Evolutionary conservation across 2,113 vertebrate genomes (phyloP).

Genomic region (Nyctibius bracteatus): DNA sequence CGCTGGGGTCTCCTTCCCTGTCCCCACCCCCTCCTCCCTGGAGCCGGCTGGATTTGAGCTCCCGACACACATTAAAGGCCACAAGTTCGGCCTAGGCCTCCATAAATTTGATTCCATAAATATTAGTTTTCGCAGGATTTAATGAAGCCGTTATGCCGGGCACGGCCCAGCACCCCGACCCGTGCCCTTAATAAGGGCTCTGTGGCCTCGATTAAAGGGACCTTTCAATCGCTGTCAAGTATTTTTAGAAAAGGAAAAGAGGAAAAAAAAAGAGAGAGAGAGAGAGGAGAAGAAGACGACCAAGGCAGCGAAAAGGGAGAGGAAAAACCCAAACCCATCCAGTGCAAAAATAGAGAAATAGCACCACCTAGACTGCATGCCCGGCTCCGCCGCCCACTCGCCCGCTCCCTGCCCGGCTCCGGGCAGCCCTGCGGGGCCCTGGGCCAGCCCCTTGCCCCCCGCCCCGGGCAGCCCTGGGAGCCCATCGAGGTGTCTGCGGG

Average conservation of each 20-base stretch:
- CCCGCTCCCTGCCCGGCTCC: background rate
- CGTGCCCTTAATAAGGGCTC: constrained; percentile 76
- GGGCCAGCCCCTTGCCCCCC: background rate
- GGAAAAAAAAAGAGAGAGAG: constrained; percentile 60
- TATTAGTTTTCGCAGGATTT: constrained; percentile 80
- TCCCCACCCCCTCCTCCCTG: constrained; percentile 56
- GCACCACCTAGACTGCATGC: constrained; percentile 76
- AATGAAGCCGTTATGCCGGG: constrained; percentile 77
- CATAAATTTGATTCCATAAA: constrained; percentile 82
- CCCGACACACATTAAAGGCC: constrained; percentile 60
- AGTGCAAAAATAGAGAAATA: constrained; percentile 76
- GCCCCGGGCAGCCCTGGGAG: background rate
- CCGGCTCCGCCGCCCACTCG: background rate
- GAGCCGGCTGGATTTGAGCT: constrained; percentile 62
- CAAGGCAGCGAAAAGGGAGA: constrained; percentile 49
- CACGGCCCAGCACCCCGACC: constrained; percentile 78
- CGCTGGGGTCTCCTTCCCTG: constrained; percentile 42
- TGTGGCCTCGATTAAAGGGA: constrained; percentile 74
- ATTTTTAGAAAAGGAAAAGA: constrained; percentile 79
- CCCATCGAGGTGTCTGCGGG: background rate
- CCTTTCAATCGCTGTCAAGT: constrained; percentile 83
- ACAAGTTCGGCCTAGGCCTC: constrained; percentile 67
- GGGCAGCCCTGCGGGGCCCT: background rate
- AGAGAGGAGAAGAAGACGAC: constrained; percentile 66
- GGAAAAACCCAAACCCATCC: constrained; percentile 46